Base-by-base conservation (phyloP, 2,113 vertebrate genomes). In the Cromileptes altivelis region DNA sequence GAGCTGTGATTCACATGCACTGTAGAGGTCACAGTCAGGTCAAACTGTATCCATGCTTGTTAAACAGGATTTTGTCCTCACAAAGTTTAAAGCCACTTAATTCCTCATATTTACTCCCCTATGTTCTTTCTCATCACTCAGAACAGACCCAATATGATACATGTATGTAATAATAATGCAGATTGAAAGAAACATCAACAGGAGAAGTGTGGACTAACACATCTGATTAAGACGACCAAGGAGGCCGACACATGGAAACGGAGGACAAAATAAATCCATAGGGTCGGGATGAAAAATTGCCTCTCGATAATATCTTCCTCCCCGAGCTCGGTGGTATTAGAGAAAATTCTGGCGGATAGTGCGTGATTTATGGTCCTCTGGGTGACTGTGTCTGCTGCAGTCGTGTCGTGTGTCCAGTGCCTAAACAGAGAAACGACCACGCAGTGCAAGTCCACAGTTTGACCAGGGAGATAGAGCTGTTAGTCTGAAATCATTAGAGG, bases 341-440 rank as follows among this genome's bases (percentile, higher is more conserved):
- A 83, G 70, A 74, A 69, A 78, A 72, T 68, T 79, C 52, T 76
- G 73, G 42, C 7, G 27, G 80, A 80, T 11, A 63, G 57, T 27
- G 37, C 40, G 4, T 85, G 89, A 91, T 93, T 91, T 89, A 92
- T 93, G 88, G 60, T 82, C 68, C 68, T 45, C 19, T 23, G 75
- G 70, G 64, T 52, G 68, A 21, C 52, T 56, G 56, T 52, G 71
- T 75, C 77, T 81, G 81, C 78, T 75, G 81, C 81, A 77, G 63
- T 47, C 23, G 4, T 82, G 63, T 63, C 52, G 27, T 49, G 37
- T 56, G 64, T 88, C 75, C 53, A 56, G 21, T 49, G 58, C 89
- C 80, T 89, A 64, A 30, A 57, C 53, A 76, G 52, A 84, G 30
- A 67, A 69, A 81, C 12, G 67, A 82, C 79, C 89, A 63, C 84